phyloP scores from a whole-genome alignment of 1,140 invertebrate species.

The Drosophila bifasciata region DNA sequence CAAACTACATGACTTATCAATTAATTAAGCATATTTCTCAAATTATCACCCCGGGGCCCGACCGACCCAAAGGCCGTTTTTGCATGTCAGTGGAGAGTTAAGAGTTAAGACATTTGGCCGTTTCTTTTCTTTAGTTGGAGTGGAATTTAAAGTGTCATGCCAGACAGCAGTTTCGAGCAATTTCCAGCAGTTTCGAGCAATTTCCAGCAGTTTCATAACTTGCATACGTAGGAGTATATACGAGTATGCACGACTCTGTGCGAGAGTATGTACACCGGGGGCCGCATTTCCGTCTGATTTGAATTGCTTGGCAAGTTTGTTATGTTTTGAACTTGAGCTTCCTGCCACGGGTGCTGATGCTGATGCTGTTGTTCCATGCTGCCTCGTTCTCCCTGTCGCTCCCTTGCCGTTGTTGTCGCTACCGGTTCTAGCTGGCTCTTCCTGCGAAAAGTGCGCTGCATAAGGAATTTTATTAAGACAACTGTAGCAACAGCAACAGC shows the following conservation, averaged over 20 bases:
- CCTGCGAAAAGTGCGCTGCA: conserved; percentile 75
- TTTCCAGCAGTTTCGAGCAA: too few relatives aligned
- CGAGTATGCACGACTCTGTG: conserved; percentile 31
- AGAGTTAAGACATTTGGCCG: conserved; percentile 46
- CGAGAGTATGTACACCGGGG: conserved; percentile 29
- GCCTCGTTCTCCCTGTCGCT: conserved; percentile 23
- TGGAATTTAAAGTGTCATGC: conserved; percentile 57
- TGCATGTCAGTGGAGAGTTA: conserved; percentile 67
- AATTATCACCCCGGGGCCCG: conserved; percentile 65
- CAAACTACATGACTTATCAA: conserved; percentile 70
- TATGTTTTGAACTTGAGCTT: conserved; percentile 80
- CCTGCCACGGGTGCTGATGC: conserved; percentile 63
- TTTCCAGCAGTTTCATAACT: conserved; percentile 66
- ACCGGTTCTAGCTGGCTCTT: conserved; percentile 50
- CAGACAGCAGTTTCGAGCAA: conserved; percentile 54
- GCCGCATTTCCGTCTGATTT: conserved; percentile 79
- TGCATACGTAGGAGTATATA: neutral
- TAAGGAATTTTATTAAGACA: conserved; percentile 81
- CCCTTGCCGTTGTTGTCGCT: conserved; percentile 22
- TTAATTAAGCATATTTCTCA: conserved; percentile 77
- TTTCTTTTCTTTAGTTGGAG: conserved; percentile 9
- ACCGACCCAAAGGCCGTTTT: conserved; percentile 28
- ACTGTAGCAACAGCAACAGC: conserved; percentile 41
- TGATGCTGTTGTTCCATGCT: conserved; percentile 26
- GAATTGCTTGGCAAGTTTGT: conserved; percentile 77